phyloP scores from a whole-genome alignment of 1,140 invertebrate species.

The Drosophila setifemur region DNA sequence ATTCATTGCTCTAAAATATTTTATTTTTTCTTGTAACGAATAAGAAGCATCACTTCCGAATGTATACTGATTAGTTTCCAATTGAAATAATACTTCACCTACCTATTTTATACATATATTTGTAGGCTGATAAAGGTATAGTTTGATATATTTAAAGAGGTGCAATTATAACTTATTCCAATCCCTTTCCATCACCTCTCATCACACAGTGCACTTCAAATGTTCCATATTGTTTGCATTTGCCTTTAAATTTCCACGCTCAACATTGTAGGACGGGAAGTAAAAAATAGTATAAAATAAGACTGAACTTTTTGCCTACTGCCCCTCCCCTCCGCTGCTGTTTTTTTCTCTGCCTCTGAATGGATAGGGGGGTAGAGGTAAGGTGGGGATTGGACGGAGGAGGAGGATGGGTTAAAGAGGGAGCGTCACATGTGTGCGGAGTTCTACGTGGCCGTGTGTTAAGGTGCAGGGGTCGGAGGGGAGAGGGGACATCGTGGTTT shows the following conservation, averaged over 20 bases:
- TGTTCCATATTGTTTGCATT: conserved; percentile 73
- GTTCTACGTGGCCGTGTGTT: conserved; percentile 16
- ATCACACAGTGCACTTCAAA: conserved; percentile 61
- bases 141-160: no score
- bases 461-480: conserved; percentile 1
- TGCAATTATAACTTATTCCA: no score
- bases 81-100: not conserved
- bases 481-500: conserved; percentile 30
- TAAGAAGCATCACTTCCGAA: no score
- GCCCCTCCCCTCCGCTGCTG: not conserved
- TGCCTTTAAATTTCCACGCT: conserved; percentile 63
- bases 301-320: conserved; percentile 57
- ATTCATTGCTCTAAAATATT: no score
- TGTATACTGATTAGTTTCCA: no score
- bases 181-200: not conserved
- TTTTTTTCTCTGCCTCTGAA: conserved; percentile 31
- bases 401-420: not conserved
- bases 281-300: conserved; percentile 32
- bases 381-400: not conserved
- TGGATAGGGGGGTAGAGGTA: conserved; percentile 31
- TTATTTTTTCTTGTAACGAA: no score
- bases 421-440: conserved; percentile 56
- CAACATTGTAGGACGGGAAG: conserved; percentile 42
- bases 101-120: no score
- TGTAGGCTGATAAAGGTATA: no score